A percentile compares a stretch with the other conserved stretches of the same genome.
Conservation (phyloP, 1,140 invertebrate species). For the Papilio dardanus region DNA sequence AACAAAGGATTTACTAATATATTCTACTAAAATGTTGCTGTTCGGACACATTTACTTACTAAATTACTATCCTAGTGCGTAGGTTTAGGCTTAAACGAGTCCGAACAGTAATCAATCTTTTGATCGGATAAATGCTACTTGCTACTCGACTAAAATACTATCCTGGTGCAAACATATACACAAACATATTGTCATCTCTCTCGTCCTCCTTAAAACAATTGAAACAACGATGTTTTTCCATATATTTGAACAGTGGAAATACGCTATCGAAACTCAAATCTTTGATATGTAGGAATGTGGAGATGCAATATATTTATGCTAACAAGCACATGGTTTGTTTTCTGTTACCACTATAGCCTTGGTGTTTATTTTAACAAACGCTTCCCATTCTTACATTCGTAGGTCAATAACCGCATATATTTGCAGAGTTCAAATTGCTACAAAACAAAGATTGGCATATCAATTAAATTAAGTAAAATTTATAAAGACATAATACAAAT, state of each 20-base stretch:
- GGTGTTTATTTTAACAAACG: not conserved
- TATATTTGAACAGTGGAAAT: not conserved
- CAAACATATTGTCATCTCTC: no score
- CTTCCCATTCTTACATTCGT: slow-evolving; percentile 2
- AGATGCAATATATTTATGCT: slow-evolving; percentile 22
- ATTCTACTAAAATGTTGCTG: no score
- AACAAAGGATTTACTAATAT: no score
- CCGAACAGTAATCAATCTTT: no score
- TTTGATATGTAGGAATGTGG: slow-evolving; percentile 37
- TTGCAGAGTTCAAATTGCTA: not conserved
- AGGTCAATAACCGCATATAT: slow-evolving; percentile 27
- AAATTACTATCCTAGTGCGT: no score
- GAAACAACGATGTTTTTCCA: not conserved
- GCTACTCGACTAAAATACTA: no score
- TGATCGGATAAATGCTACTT: no score
- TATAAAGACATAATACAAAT: no score
- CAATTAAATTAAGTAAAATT: not conserved
- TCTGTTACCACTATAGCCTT: not conserved
- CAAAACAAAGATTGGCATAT: not conserved
- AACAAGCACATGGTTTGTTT: not conserved
- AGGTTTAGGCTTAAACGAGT: no score
- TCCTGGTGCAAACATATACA: no score
- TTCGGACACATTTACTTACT: no score
- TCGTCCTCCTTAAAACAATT: no score
- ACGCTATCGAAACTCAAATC: slow-evolving; percentile 54